Evolutionary conservation across 2,797 vertebrate species (phyloP).

Genomic region (Salarias fasciatus): DNA sequence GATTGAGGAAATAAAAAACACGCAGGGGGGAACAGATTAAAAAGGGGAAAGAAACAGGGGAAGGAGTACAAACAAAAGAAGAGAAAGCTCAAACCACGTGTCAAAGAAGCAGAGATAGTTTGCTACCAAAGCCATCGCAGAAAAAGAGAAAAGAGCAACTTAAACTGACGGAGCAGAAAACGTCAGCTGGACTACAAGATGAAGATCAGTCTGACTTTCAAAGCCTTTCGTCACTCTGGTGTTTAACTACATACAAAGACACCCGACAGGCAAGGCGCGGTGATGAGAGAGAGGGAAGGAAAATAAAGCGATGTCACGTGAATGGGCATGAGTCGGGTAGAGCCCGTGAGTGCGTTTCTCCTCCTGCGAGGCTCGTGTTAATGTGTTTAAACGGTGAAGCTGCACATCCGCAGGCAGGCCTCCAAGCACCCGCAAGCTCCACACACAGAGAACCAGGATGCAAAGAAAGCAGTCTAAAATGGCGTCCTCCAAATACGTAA

Average conservation of each 20-base stretch:
- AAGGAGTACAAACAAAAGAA: constrained; percentile 71
- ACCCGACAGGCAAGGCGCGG: constrained; percentile 58
- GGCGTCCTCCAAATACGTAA: constrained; percentile 50
- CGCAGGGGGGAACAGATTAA: constrained; percentile 61
- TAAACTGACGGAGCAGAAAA: constrained; percentile 46
- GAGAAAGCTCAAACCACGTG: constrained; percentile 76
- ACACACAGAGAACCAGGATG: constrained; percentile 67
- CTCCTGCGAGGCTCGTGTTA: constrained; percentile 20
- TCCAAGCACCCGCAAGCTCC: constrained; percentile 24
- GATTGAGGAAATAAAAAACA: constrained; percentile 50
- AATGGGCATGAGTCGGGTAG: constrained; percentile 20
- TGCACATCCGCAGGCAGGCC: constrained; percentile 30
- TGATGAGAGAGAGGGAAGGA: constrained; percentile 42
- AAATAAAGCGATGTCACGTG: constrained; percentile 17
- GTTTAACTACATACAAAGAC: constrained; percentile 24
- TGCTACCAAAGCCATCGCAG: constrained; percentile 66
- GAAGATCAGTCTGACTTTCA: constrained; percentile 8
- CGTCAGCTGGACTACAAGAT: constrained; percentile 32
- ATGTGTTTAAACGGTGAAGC: constrained; percentile 25
- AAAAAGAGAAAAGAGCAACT: constrained; percentile 61
- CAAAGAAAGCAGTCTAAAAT: constrained; percentile 50
- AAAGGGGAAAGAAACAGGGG: constrained; percentile 45
- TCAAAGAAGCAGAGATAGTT: constrained; percentile 62
- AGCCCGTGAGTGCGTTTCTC: constrained; percentile 16
- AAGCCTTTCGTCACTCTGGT: constrained; percentile 2